Evolutionary conservation across 2,888 invertebrate species (phyloP), one percentile per base, ranked within the genome.

Genomic region (Seira sanloemensis): DNA sequence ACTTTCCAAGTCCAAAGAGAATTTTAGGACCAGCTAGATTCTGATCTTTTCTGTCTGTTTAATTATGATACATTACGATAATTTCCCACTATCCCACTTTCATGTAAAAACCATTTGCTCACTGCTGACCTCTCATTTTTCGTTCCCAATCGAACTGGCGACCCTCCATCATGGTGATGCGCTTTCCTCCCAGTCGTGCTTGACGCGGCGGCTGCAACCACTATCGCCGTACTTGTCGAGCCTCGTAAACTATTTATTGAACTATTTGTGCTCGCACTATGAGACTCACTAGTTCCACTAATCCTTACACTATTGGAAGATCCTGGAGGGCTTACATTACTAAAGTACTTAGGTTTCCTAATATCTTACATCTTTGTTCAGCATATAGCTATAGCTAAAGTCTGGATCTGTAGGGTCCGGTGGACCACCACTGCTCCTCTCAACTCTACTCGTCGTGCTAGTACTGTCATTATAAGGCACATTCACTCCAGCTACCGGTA

Each of bases 311-410:
- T 73, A 50, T 54, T 79, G 16, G 84, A 66, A 46, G 74, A 74
- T 46, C 75, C 27, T 7, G 84, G 58, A 18, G 73, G 26, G 23
- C 69, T 71, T 12, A 68, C 68, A 67, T 77, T 83, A 76, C 82
- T 76, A 73, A 67, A 73, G 69, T 78, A 78, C 25, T 74, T 78
- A 7, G 86, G 83, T 69, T 84, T 79, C 62, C 78, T 81, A n/a
- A 73, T 68, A 73, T 82, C 80, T 85, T 46, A 87, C 87, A 78
- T 86, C 89, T 80, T 83, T 84, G 76, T 89, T 89, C 79, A 89
- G 74, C 78, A 88, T 86, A 80, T 88, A 89, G 73, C 88, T 88
- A 75, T 89, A 89, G 12, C 87, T 88, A 58, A 86, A 88, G 66
- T 89, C 89, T 74, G 86, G 81, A 77, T 89, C 88, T 4, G 87